phyloP scores from a whole-genome alignment of 2,888 invertebrate genomes.

The Heterodera filipjevi region DNA sequence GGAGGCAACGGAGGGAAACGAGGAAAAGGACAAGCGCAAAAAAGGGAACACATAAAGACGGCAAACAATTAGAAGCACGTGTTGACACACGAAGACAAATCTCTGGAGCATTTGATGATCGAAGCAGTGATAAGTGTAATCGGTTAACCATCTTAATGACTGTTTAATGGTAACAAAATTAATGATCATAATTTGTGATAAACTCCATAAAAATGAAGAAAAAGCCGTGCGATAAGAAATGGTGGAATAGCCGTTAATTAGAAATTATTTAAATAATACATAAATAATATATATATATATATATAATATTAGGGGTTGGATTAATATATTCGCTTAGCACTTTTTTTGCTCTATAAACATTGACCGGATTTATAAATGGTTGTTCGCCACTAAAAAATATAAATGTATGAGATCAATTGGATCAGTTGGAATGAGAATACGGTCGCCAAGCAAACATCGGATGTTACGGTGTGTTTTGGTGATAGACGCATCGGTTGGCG shows the following conservation, averaged over 20 bases:
- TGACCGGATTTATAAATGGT: not conserved
- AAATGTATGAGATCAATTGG: not conserved
- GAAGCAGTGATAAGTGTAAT: no score
- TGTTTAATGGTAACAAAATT: no score
- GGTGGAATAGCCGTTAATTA: no score
- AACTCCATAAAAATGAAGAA: no score
- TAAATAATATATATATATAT: no score
- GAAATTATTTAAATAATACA: no score
- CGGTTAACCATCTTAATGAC: no score
- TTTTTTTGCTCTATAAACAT: not conserved
- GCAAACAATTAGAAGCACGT: not conserved
- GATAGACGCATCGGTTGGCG: not conserved
- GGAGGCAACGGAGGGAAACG: not conserved
- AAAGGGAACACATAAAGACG: not conserved
- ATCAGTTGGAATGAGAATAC: not conserved
- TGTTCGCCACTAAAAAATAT: not conserved
- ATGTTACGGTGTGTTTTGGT: not conserved
- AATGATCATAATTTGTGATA: no score
- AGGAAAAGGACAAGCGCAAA: not conserved
- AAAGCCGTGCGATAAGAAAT: no score
- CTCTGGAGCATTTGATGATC: no score
- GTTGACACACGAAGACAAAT: no score
- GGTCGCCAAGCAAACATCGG: not conserved
- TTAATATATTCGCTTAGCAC: not conserved
- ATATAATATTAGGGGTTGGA: no score